Base-by-base conservation (phyloP, 2,888 invertebrate genomes). In the Aleiodes leptofemur region DNA sequence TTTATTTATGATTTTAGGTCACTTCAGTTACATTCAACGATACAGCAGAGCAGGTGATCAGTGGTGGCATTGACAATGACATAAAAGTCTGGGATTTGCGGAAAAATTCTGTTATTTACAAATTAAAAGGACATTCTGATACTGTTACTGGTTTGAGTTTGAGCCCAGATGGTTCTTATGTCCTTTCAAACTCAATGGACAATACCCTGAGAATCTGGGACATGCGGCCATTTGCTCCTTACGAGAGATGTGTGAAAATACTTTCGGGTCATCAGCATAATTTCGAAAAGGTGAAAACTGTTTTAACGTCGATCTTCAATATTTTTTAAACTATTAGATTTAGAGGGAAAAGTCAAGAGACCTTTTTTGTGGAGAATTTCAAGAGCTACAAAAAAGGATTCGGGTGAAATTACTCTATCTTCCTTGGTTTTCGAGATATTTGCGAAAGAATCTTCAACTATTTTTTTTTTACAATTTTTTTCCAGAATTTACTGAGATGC, bases 1-100 rank as follows among this genome's bases (percentile, higher is more conserved):
- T 69, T 69, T 71, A 73, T 53, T 23, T 53, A 50, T 69, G 4
- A 9, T 43, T 38, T 29, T 85, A 90, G 89, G 91, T 97, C 11
- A 97, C 97, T 0, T 93, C 97, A 0, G 97, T 98, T 0, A 93
- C 96, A 11, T 99, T 99, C 89, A 98, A 96, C 85, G 99, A 99
- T 85, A 98, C 97, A 0, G 95, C 97, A 0, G 99, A 99, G 84
- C 97, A 97, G 89, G 93, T 99, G 3, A 95, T 99, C 78, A 96
- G 96, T 5, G 98, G 96, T 0, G 99, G 99, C 4, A 95, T 99
- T 73, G 99, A 99, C 88, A 99, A 99, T 90, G 96, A 97, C 78
- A 94, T 99, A 8, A 98, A 98, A 92, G 95, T 98, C 0, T 99
- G 99, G 99, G 99, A 99, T 89, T 91, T 98, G 57, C 92, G 99